Evolutionary conservation across 1,140 invertebrate genomes (phyloP).

Genomic region (Trachymyrmex cornetzi): DNA sequence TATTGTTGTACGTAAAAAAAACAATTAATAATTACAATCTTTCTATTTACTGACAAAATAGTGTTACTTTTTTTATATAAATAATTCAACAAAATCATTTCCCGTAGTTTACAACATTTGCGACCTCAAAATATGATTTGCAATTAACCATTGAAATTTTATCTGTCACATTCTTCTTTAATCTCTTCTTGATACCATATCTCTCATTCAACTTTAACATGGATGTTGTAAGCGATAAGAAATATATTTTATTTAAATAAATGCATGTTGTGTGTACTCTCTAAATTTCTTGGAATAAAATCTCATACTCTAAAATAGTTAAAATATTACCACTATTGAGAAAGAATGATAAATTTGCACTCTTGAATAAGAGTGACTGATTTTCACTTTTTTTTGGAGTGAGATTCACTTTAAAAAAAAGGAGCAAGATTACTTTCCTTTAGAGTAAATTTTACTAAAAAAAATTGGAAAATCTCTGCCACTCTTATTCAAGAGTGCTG

Average conservation of each 20-base stretch:
- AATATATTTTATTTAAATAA: not conserved
- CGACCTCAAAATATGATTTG: not conserved
- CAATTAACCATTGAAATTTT: conserved; percentile 4
- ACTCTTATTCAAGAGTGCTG: too few species aligned
- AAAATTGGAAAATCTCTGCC: too few species aligned
- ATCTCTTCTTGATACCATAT: not conserved
- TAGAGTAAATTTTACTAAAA: too few species aligned
- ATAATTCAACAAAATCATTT: conserved; percentile 5
- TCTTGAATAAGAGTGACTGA: too few species aligned
- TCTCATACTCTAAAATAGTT: too few species aligned
- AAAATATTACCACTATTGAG: too few species aligned
- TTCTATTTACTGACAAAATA: not conserved
- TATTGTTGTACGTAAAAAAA: not conserved
- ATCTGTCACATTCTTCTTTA: not conserved
- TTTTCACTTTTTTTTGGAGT: too few species aligned
- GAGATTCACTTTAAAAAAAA: too few species aligned
- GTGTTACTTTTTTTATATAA: not conserved
- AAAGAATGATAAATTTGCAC: too few species aligned
- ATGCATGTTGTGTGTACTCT: not conserved
- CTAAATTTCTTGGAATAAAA: too few species aligned
- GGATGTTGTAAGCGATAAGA: conserved; percentile 3
- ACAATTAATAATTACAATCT: conserved; percentile 1
- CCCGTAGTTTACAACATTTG: not conserved
- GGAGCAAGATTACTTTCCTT: too few species aligned
- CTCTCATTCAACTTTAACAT: not conserved